Evolutionary conservation across 1,140 invertebrate genomes (phyloP), one percentile per base, ranked within the genome.

Genomic region (Carposina sasakii): DNA sequence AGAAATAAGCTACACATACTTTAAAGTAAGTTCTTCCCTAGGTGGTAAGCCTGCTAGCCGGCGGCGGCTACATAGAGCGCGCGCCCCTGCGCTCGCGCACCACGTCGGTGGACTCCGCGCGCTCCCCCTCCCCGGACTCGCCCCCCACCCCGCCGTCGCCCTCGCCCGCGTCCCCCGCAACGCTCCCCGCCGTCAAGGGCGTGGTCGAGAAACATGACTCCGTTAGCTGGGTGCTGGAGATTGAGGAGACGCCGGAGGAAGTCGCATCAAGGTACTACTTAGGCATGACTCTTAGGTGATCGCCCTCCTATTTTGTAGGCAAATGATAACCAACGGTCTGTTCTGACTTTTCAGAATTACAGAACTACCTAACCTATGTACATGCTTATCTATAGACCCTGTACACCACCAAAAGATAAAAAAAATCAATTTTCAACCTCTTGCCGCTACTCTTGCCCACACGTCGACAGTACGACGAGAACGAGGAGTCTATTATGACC

Each of bases 141-240:
- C 87, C 88, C 5, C 73, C 75, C 10, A 78, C 79, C 0, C 75
- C 76, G 16, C 67, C 70, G 1, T 74, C 75, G 2, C 73, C 76
- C 39, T 60, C 67, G 9, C 72, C 75, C n/a, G 66, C 70, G 53
- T 50, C 67, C 3, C 73, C 76, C 0, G 90, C 86, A n/a, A n/a
- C n/a, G 37, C 88, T 87, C 9, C 90, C 90, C 12, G 86, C 91
- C 64, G 90, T 94, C 16, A 93, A 94, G 67, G 92, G 90, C 12
- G 89, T 95, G 31, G 91, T 94, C 2, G 91, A 94, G 65, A 94
- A 94, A 64, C 90, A 90, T 31, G 93, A 93, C 65, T 94, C 93
- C 0, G 92, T 94, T 10, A 93, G 92, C 48, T 95, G 92, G 89
- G 92, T 94, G 2, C 75, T 94, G 9, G 92, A 94, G 62, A 91